phyloP scores from a whole-genome alignment of 2,888 invertebrate genomes.

The Linhomoeus sp. region DNA sequence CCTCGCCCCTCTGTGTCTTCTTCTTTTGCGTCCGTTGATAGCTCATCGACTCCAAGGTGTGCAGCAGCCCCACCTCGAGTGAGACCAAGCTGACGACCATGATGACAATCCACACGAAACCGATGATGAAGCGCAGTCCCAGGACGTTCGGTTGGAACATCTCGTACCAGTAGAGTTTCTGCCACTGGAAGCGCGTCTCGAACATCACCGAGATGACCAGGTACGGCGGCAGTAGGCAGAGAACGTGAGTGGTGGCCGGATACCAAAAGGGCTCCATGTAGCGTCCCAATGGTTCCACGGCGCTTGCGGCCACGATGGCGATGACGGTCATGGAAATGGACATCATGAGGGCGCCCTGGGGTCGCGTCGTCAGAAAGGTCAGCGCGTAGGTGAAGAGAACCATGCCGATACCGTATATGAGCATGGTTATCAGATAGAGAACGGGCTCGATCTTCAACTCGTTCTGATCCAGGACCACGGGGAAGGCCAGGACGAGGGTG shows the following conservation, averaged over 20 bases:
- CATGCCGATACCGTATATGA: background rate
- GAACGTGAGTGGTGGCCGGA: background rate
- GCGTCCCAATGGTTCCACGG: background rate
- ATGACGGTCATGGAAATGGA: background rate
- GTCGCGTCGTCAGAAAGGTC: background rate
- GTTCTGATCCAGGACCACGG: background rate
- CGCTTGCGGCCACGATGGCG: background rate
- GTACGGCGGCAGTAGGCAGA: conserved; percentile 1
- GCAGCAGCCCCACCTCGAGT: too few species aligned
- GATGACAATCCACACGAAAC: conserved; percentile 29
- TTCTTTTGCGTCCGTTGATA: too few species aligned
- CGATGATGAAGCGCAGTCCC: conserved; percentile 24
- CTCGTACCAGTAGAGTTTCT: background rate
- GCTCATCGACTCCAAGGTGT: too few species aligned
- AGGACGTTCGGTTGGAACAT: conserved; percentile 11
- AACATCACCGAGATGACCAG: background rate
- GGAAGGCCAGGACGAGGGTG: background rate
- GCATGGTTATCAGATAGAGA: background rate
- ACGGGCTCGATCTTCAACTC: background rate
- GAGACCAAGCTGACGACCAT: conserved; percentile 35
- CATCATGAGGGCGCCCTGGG: background rate
- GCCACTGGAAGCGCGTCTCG: background rate
- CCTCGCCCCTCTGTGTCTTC: too few species aligned
- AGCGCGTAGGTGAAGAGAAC: background rate
- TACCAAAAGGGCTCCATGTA: background rate